Conservation (phyloP, 2,888 invertebrate genomes). For the Pristionchus entomophagus region DNA sequence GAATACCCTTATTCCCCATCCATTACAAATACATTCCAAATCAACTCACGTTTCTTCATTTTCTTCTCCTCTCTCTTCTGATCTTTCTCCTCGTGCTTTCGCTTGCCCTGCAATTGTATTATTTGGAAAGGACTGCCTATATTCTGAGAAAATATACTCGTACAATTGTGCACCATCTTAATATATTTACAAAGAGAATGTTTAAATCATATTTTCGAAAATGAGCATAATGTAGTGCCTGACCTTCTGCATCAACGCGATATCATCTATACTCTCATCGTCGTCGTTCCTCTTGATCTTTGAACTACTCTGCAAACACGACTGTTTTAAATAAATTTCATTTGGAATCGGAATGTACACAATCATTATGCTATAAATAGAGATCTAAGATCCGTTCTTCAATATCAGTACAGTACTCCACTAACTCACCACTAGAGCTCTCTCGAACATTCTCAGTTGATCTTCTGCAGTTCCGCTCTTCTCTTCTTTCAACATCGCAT, state of each 20-base stretch:
- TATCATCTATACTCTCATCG: constrained; percentile 72
- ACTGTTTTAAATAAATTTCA: no score
- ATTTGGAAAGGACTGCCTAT: no score
- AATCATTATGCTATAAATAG: no score
- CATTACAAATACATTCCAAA: background rate
- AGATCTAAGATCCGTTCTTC: no score
- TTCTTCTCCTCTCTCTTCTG: constrained; percentile 54
- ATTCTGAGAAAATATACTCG: no score
- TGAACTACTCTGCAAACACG: constrained; percentile 61
- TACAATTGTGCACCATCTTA: no score
- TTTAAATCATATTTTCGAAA: no score
- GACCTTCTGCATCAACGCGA: constrained; percentile 68
- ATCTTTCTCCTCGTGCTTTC: constrained; percentile 68
- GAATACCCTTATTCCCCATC: background rate
- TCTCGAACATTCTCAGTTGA: constrained; percentile 85
- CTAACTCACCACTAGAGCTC: constrained; percentile 62
- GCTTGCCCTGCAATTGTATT: constrained; percentile 42
- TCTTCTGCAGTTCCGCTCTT: constrained; percentile 85
- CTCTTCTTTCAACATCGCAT: constrained; percentile 82
- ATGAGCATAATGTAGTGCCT: no score
- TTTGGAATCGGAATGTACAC: background rate
- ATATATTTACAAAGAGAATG: no score
- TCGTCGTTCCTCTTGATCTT: constrained; percentile 68
- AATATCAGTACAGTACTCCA: background rate
- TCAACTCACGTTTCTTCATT: constrained; percentile 61